Conservation (phyloP, 2,797 vertebrate species). For the Anguilla obscura region DNA sequence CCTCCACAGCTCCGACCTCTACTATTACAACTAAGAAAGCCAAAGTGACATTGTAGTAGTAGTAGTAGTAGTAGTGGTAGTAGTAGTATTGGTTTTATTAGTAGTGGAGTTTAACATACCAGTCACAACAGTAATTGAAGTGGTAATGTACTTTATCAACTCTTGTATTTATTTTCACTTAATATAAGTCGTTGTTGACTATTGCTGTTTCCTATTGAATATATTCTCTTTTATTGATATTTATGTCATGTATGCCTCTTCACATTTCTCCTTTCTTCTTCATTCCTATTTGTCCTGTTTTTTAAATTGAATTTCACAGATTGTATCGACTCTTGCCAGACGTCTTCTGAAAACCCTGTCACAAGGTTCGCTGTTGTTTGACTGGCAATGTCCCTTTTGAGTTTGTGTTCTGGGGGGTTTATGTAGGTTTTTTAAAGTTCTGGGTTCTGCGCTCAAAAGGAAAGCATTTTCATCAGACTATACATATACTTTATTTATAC, state of each 20-base stretch:
- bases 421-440: too few species aligned
- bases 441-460: too few species aligned
- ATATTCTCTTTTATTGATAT: neutral
- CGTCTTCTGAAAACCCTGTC: slow-evolving; percentile 17
- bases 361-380: slow-evolving; percentile 26
- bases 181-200: neutral
- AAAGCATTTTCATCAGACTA: too few species aligned
- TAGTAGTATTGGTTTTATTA: neutral
- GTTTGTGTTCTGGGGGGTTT: neutral
- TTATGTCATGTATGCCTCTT: neutral
- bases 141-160: too few species aligned
- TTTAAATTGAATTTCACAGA: neutral
- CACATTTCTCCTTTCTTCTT: neutral
- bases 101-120: neutral
- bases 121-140: neutral
- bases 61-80: neutral
- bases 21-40: too few species aligned
- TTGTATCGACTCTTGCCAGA: slow-evolving; percentile 14
- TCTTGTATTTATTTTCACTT: neutral
- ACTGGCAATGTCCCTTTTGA: neutral
- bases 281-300: neutral
- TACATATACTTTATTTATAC: too few species aligned
- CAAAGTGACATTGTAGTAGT: neutral
- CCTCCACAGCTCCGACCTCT: too few species aligned
- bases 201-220: neutral